These are phyloP conservation scores for Altica lythri DNA, from an alignment of 2,888 invertebrate genomes.

Conservation along the genomic window DNA sequence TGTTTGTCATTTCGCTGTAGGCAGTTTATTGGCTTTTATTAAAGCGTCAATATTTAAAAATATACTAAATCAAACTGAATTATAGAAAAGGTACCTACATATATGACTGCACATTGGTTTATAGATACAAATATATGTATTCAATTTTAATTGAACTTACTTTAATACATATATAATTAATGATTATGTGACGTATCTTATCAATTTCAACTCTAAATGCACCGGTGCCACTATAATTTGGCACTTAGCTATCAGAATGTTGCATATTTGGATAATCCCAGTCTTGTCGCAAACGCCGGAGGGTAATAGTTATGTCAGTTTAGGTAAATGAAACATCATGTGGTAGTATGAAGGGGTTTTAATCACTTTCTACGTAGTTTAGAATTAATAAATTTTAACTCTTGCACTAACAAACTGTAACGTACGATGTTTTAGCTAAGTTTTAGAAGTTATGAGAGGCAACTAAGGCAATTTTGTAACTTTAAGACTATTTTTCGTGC, in stretches of 20 bases:
- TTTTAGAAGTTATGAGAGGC: neutral
- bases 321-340: slow-evolving; percentile 21
- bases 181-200: too few relatives aligned
- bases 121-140: too few relatives aligned
- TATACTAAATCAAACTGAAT: too few relatives aligned
- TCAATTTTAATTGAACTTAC: too few relatives aligned
- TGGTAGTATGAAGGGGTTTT: slow-evolving; percentile 17
- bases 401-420: slow-evolving; percentile 18
- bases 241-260: slow-evolving; percentile 3
- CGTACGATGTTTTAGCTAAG: slow-evolving; percentile 4
- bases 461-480: slow-evolving; percentile 2
- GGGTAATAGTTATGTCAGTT: slow-evolving; percentile 20
- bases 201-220: too few relatives aligned
- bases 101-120: too few relatives aligned
- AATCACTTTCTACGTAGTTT: slow-evolving; percentile 21
- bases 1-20: too few relatives aligned
- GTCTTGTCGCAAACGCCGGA: slow-evolving; percentile 4
- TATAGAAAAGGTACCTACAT: too few relatives aligned
- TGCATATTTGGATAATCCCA: slow-evolving; percentile 6
- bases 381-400: slow-evolving; percentile 19
- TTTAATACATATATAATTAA: too few relatives aligned
- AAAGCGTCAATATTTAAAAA: too few relatives aligned
- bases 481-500: slow-evolving; percentile 1
- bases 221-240: slow-evolving; percentile 6
- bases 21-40: too few relatives aligned